Percentiles rank a stretch among this genome's conserved stretches.
phyloP scores from a whole-genome alignment of 2,113 vertebrate genomes.

The Lethenteron reissneri region DNA sequence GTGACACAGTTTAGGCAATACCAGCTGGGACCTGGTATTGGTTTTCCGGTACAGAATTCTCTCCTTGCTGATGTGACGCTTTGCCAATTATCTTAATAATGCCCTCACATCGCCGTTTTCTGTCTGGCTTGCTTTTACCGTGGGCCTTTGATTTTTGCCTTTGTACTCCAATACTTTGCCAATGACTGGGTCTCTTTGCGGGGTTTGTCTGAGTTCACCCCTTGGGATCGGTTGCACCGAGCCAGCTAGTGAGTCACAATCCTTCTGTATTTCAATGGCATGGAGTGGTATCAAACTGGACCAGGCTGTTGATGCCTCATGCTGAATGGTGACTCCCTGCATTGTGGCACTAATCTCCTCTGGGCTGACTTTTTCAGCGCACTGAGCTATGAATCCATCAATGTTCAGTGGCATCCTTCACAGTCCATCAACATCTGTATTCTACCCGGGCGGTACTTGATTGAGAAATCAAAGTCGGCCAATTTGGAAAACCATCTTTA shows the following conservation, averaged over 20 bases:
- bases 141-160: neutral
- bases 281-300: neutral
- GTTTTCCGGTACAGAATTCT: conserved; percentile 3
- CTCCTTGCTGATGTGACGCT: neutral
- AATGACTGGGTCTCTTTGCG: conserved; percentile 6
- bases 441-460: no score
- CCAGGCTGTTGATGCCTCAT: conserved; percentile 1
- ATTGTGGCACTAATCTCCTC: conserved; percentile 1
- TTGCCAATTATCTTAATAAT: no score
- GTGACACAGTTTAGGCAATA: conserved; percentile 5
- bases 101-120: no score
- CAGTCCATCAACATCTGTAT: no score
- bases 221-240: conserved; percentile 1
- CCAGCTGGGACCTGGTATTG: neutral
- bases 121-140: neutral
- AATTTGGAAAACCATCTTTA: no score
- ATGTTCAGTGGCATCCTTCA: no score
- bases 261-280: neutral
- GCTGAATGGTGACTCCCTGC: neutral
- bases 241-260: neutral
- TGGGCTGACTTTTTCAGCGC: no score
- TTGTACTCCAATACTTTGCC: conserved; percentile 5
- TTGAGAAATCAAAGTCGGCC: no score
- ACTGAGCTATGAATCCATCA: no score
- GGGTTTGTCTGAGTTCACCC: conserved; percentile 3